Evolutionary conservation across 1,140 invertebrate species (phyloP).

Genomic region (Drosophila trapezifrons): DNA sequence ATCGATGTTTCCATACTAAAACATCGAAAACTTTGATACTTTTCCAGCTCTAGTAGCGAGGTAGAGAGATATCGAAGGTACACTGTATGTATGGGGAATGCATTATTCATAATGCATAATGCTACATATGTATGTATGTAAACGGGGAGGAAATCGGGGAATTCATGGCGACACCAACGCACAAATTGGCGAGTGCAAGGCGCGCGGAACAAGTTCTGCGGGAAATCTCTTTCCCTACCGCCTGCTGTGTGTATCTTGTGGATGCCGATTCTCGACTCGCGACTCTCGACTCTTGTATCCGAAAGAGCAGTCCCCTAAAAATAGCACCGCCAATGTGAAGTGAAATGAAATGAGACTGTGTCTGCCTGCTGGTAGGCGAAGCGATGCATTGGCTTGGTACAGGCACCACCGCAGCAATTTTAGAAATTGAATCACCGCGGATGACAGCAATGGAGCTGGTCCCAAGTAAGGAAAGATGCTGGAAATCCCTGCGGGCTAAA

Average conservation of each 20-base stretch:
- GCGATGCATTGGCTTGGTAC: constrained; percentile 57
- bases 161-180: constrained; percentile 48
- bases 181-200: constrained; percentile 54
- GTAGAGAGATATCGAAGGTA: neutral
- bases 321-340: constrained; percentile 69
- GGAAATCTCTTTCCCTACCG: constrained; percentile 31
- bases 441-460: constrained; percentile 40
- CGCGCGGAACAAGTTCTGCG: constrained; percentile 53
- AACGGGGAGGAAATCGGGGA: neutral
- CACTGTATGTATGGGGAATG: neutral
- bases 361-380: constrained; percentile 39
- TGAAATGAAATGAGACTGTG: constrained; percentile 75
- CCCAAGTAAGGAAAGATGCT: constrained; percentile 36
- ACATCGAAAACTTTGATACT: no score
- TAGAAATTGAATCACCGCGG: constrained; percentile 70
- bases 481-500: constrained; percentile 46
- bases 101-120: constrained; percentile 22
- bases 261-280: constrained; percentile 23
- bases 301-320: constrained; percentile 65
- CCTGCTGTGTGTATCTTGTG: constrained; percentile 46
- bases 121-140: neutral
- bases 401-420: constrained; percentile 53
- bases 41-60: no score
- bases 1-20: no score
- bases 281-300: constrained; percentile 29